phyloP scores from a whole-genome alignment of 2,797 vertebrate species.

The Borostomias antarcticus region DNA sequence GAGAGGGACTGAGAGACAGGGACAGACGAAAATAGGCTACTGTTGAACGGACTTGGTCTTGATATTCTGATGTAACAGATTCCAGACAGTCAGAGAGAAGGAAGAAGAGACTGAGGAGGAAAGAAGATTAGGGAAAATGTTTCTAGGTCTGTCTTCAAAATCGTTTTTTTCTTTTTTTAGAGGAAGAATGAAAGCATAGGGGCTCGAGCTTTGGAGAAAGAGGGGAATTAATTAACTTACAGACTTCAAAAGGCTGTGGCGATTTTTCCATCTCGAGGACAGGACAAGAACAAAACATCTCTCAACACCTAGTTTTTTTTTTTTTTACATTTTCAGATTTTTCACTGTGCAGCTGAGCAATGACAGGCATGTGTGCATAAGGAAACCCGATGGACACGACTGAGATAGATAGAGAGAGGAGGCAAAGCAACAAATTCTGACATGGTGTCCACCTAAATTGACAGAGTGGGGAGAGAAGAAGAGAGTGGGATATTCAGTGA shows the following conservation, averaged over 20 bases:
- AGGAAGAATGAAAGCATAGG: constrained; percentile 25
- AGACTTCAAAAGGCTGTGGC: constrained; percentile 54
- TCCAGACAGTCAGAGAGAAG: constrained; percentile 53
- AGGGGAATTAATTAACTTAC: constrained; percentile 53
- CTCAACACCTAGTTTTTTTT: constrained; percentile 58
- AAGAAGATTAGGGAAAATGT: constrained; percentile 56
- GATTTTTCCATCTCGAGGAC: constrained; percentile 39
- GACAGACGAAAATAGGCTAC: constrained; percentile 21
- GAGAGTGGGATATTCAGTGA: constrained; percentile 64
- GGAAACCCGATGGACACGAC: constrained; percentile 63
- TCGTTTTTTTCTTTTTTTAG: constrained; percentile 23
- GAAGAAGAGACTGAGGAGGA: constrained; percentile 49
- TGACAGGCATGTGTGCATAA: constrained; percentile 41
- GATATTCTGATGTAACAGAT: constrained; percentile 62
- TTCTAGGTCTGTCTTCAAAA: constrained; percentile 47
- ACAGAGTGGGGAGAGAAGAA: constrained; percentile 67
- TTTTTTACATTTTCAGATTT: constrained; percentile 11
- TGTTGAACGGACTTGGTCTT: constrained; percentile 63
- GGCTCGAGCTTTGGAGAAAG: constrained; percentile 31
- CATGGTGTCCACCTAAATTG: constrained; percentile 75
- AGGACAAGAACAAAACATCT: constrained; percentile 41
- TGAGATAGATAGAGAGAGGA: constrained; percentile 57
- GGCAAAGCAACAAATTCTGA: constrained; percentile 65
- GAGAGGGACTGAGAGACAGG: constrained; percentile 10
- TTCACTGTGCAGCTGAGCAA: constrained; percentile 36